Evolutionary conservation across 2,888 invertebrate genomes (phyloP).

Genomic region (Coelogynopora nodosa): DNA sequence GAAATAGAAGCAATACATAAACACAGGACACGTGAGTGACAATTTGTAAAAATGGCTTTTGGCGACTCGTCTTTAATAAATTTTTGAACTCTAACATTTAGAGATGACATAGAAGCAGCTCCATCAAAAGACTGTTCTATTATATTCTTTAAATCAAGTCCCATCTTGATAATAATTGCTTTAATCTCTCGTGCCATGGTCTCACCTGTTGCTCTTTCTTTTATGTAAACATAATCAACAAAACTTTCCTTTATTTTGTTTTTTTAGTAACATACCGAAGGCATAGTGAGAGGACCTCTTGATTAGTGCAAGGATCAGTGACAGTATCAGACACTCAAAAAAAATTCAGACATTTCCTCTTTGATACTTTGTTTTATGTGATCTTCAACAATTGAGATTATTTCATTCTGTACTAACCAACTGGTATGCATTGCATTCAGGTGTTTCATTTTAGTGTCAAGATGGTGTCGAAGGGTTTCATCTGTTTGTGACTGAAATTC

Average conservation of each 20-base stretch:
- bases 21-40: neutral
- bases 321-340: neutral
- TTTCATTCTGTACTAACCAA: slow-evolving; percentile 42
- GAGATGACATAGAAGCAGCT: neutral
- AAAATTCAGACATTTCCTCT: slow-evolving; percentile 28
- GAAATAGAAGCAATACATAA: neutral
- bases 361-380: slow-evolving; percentile 39
- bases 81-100: neutral
- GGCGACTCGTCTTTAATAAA: neutral
- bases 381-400: slow-evolving; percentile 33
- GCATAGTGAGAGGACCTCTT: neutral
- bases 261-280: neutral
- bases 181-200: neutral
- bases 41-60: neutral
- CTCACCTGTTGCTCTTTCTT: neutral
- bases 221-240: neutral
- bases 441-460: slow-evolving; percentile 4
- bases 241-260: neutral
- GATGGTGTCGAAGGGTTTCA: slow-evolving; percentile 33
- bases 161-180: neutral
- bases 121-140: neutral
- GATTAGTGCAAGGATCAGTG: neutral
- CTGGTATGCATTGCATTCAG: slow-evolving; percentile 44
- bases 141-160: neutral
- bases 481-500: neutral